These are phyloP conservation scores for Thryonomys swinderianus DNA, from an alignment of 2,113 vertebrate species.

Conservation along the genomic window DNA sequence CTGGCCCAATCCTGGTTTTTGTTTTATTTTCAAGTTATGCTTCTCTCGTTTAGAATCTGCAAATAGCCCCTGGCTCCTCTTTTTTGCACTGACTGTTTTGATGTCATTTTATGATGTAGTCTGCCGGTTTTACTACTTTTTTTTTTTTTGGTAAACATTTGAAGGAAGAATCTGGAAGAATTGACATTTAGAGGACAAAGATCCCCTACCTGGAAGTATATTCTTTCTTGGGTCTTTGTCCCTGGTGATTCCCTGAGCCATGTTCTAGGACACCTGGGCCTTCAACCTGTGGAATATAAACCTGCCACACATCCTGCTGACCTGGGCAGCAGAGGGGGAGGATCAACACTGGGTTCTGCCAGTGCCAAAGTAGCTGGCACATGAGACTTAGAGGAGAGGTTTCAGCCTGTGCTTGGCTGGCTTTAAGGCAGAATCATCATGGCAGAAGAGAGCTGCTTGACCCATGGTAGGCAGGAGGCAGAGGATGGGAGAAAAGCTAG, in stretches of 20 bases:
- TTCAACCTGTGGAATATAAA: no score
- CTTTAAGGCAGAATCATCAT: background rate
- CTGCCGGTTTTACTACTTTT: background rate
- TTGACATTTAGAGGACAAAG: background rate
- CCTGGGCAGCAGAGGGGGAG: background rate
- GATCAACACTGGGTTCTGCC: background rate
- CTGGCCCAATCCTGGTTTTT: no score
- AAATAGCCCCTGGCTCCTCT: background rate
- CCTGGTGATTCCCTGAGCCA: rapidly evolving
- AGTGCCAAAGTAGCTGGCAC: background rate
- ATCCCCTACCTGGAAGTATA: background rate
- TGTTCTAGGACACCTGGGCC: background rate
- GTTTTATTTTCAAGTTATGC: background rate
- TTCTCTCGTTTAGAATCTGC: background rate
- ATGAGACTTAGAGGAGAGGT: background rate
- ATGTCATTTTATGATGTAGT: background rate
- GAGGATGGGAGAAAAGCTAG: background rate
- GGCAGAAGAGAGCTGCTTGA: background rate
- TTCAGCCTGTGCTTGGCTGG: background rate
- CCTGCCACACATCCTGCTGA: background rate
- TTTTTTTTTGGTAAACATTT: background rate
- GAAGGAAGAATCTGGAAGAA: background rate
- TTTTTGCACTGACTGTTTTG: background rate
- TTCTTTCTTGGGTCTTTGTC: background rate
- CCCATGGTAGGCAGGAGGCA: background rate